Conservation (phyloP, 2,113 vertebrate genomes). For the Aldabrachelys gigantea region DNA sequence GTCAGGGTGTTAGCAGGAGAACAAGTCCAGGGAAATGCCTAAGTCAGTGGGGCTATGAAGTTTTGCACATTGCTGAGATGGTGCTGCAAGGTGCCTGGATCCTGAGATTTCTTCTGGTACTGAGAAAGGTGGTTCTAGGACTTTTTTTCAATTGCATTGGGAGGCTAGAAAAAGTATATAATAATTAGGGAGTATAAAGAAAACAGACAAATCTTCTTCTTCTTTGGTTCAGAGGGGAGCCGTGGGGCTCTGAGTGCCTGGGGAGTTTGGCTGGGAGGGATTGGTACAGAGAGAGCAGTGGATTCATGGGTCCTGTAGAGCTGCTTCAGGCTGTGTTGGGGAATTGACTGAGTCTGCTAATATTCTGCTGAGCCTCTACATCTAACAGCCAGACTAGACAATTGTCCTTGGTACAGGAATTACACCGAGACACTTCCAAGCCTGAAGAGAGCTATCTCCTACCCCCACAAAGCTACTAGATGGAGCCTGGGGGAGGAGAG, state of each 20-base stretch:
- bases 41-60: background rate
- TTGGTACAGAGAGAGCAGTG: background rate
- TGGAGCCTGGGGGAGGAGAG: background rate
- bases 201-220: background rate
- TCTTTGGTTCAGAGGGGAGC: too few species aligned
- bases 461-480: background rate
- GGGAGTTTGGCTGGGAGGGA: background rate
- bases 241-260: too few species aligned
- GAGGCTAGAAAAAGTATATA: background rate
- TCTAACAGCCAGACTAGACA: background rate
- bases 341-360: background rate
- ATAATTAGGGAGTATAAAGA: background rate
- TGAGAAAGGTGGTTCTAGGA: background rate
- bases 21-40: background rate
- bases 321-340: conserved; percentile 3
- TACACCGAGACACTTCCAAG: background rate
- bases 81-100: background rate
- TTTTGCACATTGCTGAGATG: background rate
- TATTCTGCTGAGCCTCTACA: background rate
- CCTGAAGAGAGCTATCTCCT: background rate
- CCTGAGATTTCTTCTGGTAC: background rate
- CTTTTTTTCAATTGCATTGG: background rate
- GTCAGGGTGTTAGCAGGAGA: background rate
- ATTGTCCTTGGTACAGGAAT: conserved; percentile 1
- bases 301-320: background rate